These are phyloP conservation scores for Trichonephila inaurata DNA, from an alignment of 1,140 invertebrate species.

Conservation along the genomic window DNA sequence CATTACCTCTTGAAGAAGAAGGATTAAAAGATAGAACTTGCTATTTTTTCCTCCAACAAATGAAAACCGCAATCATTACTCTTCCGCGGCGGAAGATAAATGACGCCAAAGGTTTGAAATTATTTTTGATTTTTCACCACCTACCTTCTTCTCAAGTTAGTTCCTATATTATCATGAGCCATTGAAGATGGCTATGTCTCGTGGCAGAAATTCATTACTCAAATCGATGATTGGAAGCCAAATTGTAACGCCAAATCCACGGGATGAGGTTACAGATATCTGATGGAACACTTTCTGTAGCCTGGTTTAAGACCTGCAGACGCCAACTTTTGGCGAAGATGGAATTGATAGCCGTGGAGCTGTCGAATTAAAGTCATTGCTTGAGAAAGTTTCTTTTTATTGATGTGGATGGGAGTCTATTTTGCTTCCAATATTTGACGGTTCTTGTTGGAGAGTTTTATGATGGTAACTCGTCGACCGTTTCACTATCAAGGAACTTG, in stretches of 20 bases:
- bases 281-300: background rate
- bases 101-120: background rate
- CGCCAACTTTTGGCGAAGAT: conserved; percentile 2
- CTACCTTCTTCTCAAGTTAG: background rate
- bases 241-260: background rate
- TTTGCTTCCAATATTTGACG: background rate
- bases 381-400: background rate
- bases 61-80: conserved; percentile 20
- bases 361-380: conserved; percentile 16
- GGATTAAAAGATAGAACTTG: background rate
- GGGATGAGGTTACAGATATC: background rate
- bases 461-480: background rate
- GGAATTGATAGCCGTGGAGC: background rate
- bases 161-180: conserved; percentile 19
- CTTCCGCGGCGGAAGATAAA: conserved; percentile 9
- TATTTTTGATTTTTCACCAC: conserved; percentile 25
- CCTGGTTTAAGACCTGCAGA: background rate
- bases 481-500: background rate
- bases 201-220: conserved; percentile 5
- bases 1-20: background rate
- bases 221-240: background rate
- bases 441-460: background rate
- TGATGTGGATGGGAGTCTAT: background rate
- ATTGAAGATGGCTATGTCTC: conserved; percentile 21
- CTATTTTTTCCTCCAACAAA: background rate